Conservation (phyloP, 2,797 vertebrate species). For the Hemitrygon akajei region DNA sequence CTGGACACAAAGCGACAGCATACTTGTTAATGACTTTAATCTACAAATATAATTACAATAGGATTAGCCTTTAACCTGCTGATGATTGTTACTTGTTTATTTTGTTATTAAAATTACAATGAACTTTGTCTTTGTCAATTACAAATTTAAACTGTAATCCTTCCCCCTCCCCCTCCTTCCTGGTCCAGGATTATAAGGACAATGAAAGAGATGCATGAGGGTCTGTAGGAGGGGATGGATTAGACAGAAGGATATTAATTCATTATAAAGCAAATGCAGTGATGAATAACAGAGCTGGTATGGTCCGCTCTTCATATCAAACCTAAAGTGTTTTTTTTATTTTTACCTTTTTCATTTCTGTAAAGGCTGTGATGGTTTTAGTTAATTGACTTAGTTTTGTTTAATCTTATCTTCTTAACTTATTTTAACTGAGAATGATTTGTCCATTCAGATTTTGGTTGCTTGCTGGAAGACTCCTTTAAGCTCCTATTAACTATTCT, state of each 20-base stretch:
- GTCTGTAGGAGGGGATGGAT: background rate
- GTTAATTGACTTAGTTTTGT: background rate
- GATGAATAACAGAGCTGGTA: background rate
- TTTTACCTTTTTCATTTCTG: background rate
- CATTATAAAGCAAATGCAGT: background rate
- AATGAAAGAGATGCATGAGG: background rate
- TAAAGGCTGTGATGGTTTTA: background rate
- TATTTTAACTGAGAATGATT: background rate
- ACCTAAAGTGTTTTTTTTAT: background rate
- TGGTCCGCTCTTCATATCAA: background rate
- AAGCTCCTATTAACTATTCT: background rate
- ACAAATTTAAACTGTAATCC: conserved; percentile 1
- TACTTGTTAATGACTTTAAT: conserved; percentile 23
- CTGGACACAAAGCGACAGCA: background rate
- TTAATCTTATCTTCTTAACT: background rate
- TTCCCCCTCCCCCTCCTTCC: background rate
- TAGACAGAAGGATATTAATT: background rate
- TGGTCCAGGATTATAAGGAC: background rate
- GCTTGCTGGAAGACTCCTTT: too few relatives aligned
- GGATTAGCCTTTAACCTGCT: conserved; percentile 16
- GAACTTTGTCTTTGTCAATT: conserved; percentile 16
- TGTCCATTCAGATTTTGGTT: background rate
- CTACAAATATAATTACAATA: conserved; percentile 34
- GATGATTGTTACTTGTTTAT: conserved; percentile 2
- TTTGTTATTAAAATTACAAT: conserved; percentile 2